Conservation (phyloP, 2,113 vertebrate species). For the Rostratula benghalensis region DNA sequence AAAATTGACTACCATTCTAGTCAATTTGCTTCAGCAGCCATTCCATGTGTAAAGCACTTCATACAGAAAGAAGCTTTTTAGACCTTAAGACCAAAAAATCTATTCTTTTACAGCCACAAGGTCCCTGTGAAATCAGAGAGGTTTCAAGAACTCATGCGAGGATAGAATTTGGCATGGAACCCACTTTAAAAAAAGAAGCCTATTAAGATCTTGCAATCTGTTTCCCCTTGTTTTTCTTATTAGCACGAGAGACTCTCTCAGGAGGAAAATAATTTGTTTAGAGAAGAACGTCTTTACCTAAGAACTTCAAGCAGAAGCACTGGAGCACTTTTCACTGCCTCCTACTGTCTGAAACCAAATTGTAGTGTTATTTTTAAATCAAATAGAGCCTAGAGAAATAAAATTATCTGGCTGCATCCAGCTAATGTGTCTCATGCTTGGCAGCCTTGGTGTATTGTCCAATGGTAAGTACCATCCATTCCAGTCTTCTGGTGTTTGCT, state of each 20-base stretch:
- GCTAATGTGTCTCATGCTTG: not conserved
- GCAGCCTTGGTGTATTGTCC: not conserved
- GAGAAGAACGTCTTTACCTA: not conserved
- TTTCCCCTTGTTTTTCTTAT: conserved; percentile 29
- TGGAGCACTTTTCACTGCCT: conserved; percentile 3
- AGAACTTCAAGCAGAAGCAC: not conserved
- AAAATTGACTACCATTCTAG: conserved; percentile 56
- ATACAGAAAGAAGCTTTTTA: conserved; percentile 35
- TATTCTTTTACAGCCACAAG: not conserved
- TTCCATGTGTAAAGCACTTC: conserved; percentile 64
- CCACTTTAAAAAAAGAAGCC: not conserved
- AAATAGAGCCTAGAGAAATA: not conserved
- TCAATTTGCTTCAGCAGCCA: conserved; percentile 62
- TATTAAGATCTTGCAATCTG: conserved; percentile 31
- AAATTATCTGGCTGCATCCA: not conserved
- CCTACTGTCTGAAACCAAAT: not conserved
- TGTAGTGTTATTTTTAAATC: not conserved
- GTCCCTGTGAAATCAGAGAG: conserved; percentile 38
- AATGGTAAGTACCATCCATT: not conserved
- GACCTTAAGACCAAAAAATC: conserved; percentile 31
- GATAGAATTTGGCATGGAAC: conserved; percentile 12
- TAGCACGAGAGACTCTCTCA: not conserved
- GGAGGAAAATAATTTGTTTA: conserved; percentile 17
- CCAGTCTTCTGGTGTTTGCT: not conserved
- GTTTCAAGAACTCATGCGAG: conserved; percentile 5